A percentile compares a stretch with the other conserved stretches of the same genome.
phyloP scores from a whole-genome alignment of 2,113 vertebrate species.

The Corythornis vintsioides region DNA sequence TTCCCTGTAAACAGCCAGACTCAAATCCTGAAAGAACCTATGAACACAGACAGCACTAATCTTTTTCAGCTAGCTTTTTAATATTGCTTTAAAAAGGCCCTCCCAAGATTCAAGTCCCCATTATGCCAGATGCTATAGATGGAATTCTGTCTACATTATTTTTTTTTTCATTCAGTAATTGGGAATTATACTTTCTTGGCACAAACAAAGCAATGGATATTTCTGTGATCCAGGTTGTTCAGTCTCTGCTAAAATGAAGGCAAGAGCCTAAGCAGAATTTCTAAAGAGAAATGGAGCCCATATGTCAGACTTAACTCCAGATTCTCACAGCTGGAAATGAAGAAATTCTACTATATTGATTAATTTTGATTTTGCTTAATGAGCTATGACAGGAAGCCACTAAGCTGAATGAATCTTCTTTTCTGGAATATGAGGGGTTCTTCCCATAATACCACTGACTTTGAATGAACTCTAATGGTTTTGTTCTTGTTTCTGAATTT shows the following conservation, averaged over 20 bases:
- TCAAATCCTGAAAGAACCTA: neutral
- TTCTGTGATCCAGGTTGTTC: neutral
- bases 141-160: neutral
- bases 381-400: slow-evolving; percentile 1
- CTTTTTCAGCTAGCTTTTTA: neutral
- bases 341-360: neutral
- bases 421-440: neutral
- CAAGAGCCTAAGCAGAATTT: neutral
- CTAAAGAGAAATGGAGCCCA: neutral
- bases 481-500: neutral
- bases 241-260: neutral
- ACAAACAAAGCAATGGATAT: neutral
- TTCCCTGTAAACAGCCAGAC: neutral
- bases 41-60: neutral
- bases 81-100: neutral
- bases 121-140: neutral
- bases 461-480: neutral
- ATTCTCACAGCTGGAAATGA: slow-evolving; percentile 20
- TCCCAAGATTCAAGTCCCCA: neutral
- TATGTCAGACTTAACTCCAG: neutral
- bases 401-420: neutral
- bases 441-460: neutral
- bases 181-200: neutral
- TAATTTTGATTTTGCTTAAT: slow-evolving; percentile 23
- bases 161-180: neutral